These are phyloP conservation scores for Tetraneura akinire DNA, from an alignment of 1,140 invertebrate species.

Conservation along the genomic window DNA sequence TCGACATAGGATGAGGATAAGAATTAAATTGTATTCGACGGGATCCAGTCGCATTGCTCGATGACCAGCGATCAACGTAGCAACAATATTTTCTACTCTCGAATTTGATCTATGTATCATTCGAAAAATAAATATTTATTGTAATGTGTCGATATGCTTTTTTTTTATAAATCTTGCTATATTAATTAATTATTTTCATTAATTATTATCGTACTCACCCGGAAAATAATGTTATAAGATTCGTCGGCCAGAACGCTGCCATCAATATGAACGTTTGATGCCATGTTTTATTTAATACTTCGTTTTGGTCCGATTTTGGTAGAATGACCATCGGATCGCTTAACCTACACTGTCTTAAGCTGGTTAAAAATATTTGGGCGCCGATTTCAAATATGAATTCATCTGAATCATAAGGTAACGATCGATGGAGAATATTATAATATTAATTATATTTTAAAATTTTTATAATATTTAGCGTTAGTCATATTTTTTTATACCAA, in stretches of 20 bases:
- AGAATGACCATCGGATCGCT: slow-evolving; percentile 63
- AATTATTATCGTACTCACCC: neutral
- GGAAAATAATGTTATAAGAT: slow-evolving; percentile 32
- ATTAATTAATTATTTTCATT: neutral
- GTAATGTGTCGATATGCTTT: neutral
- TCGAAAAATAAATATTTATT: neutral
- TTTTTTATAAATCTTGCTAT: neutral
- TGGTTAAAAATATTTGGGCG: slow-evolving; percentile 64
- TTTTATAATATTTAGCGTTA: too few relatives aligned
- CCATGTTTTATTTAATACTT: slow-evolving; percentile 64
- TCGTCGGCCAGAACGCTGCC: slow-evolving; percentile 65
- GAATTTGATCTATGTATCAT: neutral
- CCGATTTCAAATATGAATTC: slow-evolving; percentile 57
- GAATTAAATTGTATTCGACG: slow-evolving; percentile 32
- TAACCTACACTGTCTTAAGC: slow-evolving; percentile 62
- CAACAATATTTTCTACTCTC: neutral
- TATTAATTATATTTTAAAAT: too few relatives aligned
- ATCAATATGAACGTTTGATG: slow-evolving; percentile 64
- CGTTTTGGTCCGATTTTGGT: slow-evolving; percentile 61
- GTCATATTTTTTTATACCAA: too few relatives aligned
- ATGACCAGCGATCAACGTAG: slow-evolving; percentile 13
- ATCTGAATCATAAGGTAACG: neutral
- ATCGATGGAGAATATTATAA: too few relatives aligned
- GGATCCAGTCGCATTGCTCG: slow-evolving; percentile 35
- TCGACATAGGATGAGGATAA: slow-evolving; percentile 15